Conservation (phyloP, 2,888 invertebrate species). For the Tipula confusa region DNA sequence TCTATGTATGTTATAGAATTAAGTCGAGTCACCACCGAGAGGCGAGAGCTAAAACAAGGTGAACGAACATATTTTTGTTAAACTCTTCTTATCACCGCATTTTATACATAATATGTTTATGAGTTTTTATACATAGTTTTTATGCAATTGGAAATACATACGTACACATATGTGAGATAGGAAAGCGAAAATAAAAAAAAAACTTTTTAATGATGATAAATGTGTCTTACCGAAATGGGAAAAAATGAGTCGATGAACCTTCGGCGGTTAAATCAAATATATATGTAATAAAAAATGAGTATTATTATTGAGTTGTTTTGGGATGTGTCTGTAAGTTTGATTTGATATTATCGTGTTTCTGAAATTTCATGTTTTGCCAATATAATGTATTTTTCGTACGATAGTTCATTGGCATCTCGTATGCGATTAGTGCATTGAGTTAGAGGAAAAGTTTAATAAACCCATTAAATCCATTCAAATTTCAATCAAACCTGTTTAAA, state of each 20-base stretch:
- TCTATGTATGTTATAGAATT: too few relatives aligned
- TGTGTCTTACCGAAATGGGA: conserved; percentile 9
- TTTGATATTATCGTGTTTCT: background rate
- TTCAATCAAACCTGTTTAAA: too few relatives aligned
- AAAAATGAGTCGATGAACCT: conserved; percentile 3
- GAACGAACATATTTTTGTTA: background rate
- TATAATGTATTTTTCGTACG: background rate
- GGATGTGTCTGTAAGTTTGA: background rate
- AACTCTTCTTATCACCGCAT: background rate
- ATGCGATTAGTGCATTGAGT: background rate
- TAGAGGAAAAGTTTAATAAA: too few relatives aligned
- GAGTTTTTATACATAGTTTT: background rate
- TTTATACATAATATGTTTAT: background rate
- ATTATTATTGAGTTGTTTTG: conserved; percentile 12
- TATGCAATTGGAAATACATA: conserved; percentile 3
- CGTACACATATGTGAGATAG: background rate
- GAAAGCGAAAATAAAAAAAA: background rate
- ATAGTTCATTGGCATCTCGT: background rate
- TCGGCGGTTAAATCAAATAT: conserved; percentile 8
- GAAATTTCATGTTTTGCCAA: background rate
- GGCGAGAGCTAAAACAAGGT: background rate
- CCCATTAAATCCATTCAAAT: too few relatives aligned
- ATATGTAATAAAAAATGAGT: background rate
- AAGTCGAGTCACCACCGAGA: background rate
- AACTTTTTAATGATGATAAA: conserved; percentile 12